These are phyloP conservation scores for Puma concolor DNA, from an alignment of 2,113 vertebrate species.

Conservation along the genomic window DNA sequence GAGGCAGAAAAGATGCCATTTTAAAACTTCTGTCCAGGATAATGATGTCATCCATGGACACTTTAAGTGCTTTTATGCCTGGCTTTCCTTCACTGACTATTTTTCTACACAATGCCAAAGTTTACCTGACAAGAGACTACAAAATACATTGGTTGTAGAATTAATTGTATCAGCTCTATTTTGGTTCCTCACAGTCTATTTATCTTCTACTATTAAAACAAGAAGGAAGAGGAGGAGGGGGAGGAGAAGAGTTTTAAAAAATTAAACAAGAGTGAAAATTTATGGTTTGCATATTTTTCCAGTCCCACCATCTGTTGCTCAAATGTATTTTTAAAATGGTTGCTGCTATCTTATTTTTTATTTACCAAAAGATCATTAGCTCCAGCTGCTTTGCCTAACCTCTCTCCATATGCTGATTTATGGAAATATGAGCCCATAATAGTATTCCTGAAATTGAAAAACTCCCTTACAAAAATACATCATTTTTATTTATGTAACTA, in stretches of 20 bases:
- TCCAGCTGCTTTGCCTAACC: not conserved
- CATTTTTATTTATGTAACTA: not conserved
- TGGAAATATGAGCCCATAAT: not conserved
- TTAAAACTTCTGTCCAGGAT: not conserved
- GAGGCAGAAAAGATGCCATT: not conserved
- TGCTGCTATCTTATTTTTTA: constrained; percentile 13
- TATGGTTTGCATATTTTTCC: not conserved
- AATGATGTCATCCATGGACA: not conserved
- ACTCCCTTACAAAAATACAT: not conserved
- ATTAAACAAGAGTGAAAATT: not conserved
- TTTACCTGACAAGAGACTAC: not conserved
- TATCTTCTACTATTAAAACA: not conserved
- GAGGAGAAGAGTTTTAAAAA: not conserved
- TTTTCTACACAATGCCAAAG: not conserved
- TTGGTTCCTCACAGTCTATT: not conserved
- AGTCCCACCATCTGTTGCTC: not conserved
- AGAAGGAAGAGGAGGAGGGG: not conserved
- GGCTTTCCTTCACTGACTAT: not conserved
- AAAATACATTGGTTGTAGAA: not conserved
- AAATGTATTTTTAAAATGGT: constrained; percentile 33
- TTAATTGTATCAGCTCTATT: not conserved
- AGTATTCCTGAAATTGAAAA: not conserved
- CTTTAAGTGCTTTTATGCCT: not conserved
- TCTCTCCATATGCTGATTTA: not conserved
- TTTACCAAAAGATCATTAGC: not conserved